A percentile compares a stretch with the other conserved stretches of the same genome.
These are phyloP conservation scores for Cataglyphis altisquamis DNA, from an alignment of 2,888 invertebrate genomes.

Conservation along the genomic window DNA sequence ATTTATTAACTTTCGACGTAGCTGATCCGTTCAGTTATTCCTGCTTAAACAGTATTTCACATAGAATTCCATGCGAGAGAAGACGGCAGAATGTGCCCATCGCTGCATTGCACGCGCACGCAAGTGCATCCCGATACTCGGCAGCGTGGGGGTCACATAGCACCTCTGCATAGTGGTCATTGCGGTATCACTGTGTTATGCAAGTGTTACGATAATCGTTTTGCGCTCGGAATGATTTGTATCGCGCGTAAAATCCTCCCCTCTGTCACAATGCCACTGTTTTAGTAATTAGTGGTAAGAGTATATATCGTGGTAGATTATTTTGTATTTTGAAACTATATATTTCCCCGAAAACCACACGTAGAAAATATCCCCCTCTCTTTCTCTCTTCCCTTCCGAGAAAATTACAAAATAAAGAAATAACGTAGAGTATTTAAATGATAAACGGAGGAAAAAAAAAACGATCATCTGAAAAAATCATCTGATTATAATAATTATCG, in stretches of 20 bases:
- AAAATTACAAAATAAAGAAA: too few relatives aligned
- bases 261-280: too few relatives aligned
- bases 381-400: too few relatives aligned
- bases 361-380: neutral
- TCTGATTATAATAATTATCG: too few relatives aligned
- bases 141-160: constrained; percentile 66
- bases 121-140: constrained; percentile 56
- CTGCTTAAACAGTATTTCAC: constrained; percentile 42
- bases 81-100: constrained; percentile 58
- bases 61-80: constrained; percentile 58
- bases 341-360: neutral
- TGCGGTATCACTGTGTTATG: constrained; percentile 76
- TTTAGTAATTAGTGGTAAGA: neutral
- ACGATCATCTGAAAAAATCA: too few relatives aligned
- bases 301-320: neutral
- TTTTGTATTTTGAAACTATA: neutral
- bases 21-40: too few relatives aligned
- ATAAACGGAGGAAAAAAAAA: too few relatives aligned
- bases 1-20: too few relatives aligned
- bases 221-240: constrained; percentile 13
- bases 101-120: constrained; percentile 70
- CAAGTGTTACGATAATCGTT: constrained; percentile 48
- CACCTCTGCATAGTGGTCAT: constrained; percentile 78
- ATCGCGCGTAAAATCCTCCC: neutral
- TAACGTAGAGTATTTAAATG: too few relatives aligned